A percentile compares a stretch with the other conserved stretches of the same genome.
Conservation (phyloP, 2,888 invertebrate species). For the Liposcelis brunnea region DNA sequence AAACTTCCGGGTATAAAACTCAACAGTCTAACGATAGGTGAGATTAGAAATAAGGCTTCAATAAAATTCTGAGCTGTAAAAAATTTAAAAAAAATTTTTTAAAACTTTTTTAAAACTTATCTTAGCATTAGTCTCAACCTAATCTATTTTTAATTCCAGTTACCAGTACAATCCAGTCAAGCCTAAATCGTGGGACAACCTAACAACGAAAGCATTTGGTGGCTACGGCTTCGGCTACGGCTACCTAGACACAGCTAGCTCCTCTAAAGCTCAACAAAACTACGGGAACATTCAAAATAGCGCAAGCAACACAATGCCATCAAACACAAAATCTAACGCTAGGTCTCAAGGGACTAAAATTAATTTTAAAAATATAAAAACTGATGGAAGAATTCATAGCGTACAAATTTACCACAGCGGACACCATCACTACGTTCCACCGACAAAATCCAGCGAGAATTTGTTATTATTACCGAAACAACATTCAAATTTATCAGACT, state of each 20-base stretch:
- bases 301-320: slow-evolving; percentile 16
- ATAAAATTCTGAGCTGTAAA: neutral
- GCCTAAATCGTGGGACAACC: slow-evolving; percentile 81
- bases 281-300: neutral
- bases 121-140: neutral
- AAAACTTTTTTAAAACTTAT: neutral
- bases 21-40: no score
- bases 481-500: slow-evolving; percentile 44
- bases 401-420: neutral
- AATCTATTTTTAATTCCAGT: slow-evolving; percentile 5
- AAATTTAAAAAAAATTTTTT: neutral
- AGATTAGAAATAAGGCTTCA: no score
- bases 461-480: slow-evolving; percentile 49
- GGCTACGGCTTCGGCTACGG: slow-evolving; percentile 79
- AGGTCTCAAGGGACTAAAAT: neutral
- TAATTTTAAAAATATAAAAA: slow-evolving; percentile 6
- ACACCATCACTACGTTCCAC: slow-evolving; percentile 33
- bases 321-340: slow-evolving; percentile 7
- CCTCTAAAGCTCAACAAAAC: slow-evolving; percentile 20
- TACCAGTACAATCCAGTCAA: slow-evolving; percentile 35
- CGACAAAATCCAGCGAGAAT: slow-evolving; percentile 70
- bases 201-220: slow-evolving; percentile 69
- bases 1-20: no score
- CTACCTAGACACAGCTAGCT: slow-evolving; percentile 46
- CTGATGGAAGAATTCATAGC: neutral